phyloP scores from a whole-genome alignment of 2,113 vertebrate genomes.

The Lophotis ruficrista region DNA sequence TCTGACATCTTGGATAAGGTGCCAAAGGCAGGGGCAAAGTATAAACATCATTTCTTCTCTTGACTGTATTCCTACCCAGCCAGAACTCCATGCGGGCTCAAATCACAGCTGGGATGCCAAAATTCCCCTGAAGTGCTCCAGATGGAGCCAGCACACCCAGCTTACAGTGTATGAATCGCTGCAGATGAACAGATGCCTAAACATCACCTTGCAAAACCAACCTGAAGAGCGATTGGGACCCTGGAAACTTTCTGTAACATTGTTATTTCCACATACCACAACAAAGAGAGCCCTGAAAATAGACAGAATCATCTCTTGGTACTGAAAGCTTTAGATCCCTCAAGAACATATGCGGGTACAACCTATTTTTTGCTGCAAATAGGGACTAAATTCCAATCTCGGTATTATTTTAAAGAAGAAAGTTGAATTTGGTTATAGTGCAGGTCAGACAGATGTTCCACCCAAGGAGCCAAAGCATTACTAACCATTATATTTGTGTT shows the following conservation, averaged over 20 bases:
- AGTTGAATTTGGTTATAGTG: neutral
- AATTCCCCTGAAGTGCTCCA: neutral
- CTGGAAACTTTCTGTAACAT: neutral
- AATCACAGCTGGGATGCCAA: neutral
- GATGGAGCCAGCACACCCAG: neutral
- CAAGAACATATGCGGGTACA: neutral
- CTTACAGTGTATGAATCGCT: neutral
- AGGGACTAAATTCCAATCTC: neutral
- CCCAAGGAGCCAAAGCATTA: slow-evolving; percentile 47
- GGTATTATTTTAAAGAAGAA: neutral
- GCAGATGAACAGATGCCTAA: neutral
- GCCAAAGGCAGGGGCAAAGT: neutral
- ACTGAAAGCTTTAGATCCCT: neutral
- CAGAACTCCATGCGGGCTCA: neutral
- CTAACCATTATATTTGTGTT: slow-evolving; percentile 36
- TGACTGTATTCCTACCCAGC: neutral
- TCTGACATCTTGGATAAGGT: neutral
- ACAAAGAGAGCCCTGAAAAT: neutral
- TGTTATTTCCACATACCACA: neutral
- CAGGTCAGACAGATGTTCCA: slow-evolving; percentile 51
- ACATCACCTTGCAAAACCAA: neutral
- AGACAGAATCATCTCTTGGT: neutral
- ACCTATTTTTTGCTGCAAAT: neutral
- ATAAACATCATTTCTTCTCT: neutral
- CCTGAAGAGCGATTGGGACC: neutral